Evolutionary conservation across 2,888 invertebrate species (phyloP).

Genomic region (Bhutanitis thaidina): DNA sequence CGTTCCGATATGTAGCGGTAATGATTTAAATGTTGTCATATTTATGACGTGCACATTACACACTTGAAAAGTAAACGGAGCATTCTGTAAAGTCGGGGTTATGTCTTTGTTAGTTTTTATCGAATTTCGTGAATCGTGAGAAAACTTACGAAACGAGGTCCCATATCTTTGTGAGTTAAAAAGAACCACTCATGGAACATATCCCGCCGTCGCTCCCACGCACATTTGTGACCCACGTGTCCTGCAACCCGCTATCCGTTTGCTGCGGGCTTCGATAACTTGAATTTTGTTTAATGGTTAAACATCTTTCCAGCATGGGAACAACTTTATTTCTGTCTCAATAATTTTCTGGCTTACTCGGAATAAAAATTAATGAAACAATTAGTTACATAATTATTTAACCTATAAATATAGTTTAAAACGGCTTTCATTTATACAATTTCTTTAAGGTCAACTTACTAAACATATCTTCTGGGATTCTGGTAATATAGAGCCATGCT

Average conservation of each 20-base stretch:
- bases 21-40: too few species aligned
- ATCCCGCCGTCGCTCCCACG: constrained; percentile 49
- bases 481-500: too few species aligned
- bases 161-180: constrained; percentile 44
- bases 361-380: too few species aligned
- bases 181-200: constrained; percentile 62
- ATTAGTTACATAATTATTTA: too few species aligned
- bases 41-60: not conserved
- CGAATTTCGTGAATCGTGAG: constrained; percentile 60
- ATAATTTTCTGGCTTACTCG: too few species aligned
- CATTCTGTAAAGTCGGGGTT: constrained; percentile 10
- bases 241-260: constrained; percentile 1
- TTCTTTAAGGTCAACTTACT: too few species aligned
- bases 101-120: constrained; percentile 50
- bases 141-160: constrained; percentile 52
- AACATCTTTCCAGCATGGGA: too few species aligned
- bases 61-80: not conserved
- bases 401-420: too few species aligned
- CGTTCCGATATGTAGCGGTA: too few species aligned
- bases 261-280: constrained; percentile 18
- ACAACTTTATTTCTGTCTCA: not conserved
- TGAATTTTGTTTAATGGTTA: not conserved
- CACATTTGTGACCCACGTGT: constrained; percentile 66
- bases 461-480: too few species aligned
- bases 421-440: too few species aligned